Base-by-base conservation (phyloP, 2,797 vertebrate genomes). In the Thalassophryne amazonica region DNA sequence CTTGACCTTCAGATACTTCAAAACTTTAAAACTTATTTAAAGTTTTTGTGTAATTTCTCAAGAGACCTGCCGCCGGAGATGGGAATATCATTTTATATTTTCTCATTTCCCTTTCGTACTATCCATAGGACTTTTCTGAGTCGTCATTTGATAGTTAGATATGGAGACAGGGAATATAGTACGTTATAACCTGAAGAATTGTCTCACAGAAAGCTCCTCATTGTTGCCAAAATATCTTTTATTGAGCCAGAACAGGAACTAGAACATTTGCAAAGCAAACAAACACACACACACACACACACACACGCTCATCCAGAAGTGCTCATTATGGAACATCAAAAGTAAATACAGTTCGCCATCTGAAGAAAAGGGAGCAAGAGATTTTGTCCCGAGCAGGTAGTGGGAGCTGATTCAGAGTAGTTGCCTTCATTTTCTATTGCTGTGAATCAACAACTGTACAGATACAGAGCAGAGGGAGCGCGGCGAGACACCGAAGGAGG, bases 211-310 rank as follows among this genome's bases (percentile, higher is more conserved):
- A 88, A 88, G 83, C 84, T 89, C 88, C 81, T 89, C 71, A 80
- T 82, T 81, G 88, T 91, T 92, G 90, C 90, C 90, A 91, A 92
- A 91, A 90, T 88, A 88, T 78, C 35, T 73, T 84, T 85, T 90
- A 87, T 89, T 88, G 86, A 91, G 88, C 88, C 88, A 90, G 88
- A 89, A 89, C 72, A 83, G 71, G 86, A 84, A 88, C 72, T 80
- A 81, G 78, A 87, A 83, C 78, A 82, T 76, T 80, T 45, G 62
- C 62, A 69, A 73, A 47, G 48, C 75, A 69, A 60, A 57, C 58
- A 63, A 52, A 47, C 40, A 56, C 43, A 51, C 34, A 47, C 54
- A 51, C 50, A 45, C 42, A 41, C 41, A 47, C 15, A 51, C 6
- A 56, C 38, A 41, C 62, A 50, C 70, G 77, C 67, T 64, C 68